Base-by-base conservation (phyloP, 1,140 invertebrate species). In the Orius insidiosus region DNA sequence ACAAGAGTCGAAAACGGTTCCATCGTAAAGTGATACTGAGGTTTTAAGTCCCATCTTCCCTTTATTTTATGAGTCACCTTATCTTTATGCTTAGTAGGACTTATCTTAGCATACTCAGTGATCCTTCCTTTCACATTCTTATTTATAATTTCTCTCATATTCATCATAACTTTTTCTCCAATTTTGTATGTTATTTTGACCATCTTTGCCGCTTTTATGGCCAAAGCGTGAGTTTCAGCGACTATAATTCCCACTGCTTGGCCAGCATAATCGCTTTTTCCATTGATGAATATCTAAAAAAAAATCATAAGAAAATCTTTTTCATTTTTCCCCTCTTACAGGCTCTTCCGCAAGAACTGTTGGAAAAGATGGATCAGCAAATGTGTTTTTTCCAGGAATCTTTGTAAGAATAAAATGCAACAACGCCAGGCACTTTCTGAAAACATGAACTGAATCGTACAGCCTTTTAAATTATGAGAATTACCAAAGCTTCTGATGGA, bases 371-470 rank as follows among this genome's bases (percentile, higher is more conserved):
- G 34, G 32, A 38, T 19, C 18, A 39, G 48, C 38, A 44, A 56
- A 77, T 5, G 59, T 55, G 58, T 85, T 85, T 35, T 62, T 63
- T 0, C 82, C 83, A 1, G 81, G 80, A 24, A 88, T 87, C 82
- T 54, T 75, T 74, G 1, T 76, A 75, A 5, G 70, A 68, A 49
- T 74, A 72, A 55, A 83, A 82, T 0, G 69, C 72, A 2, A 80
- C 52, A 2, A 88, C 78, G 3, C 82, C 85, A 41, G 70, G 63
- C 45, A 77, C 59, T 54, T 69, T 66, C 64, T 75, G 54, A 49
- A 69, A 69, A 24, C 15, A 31, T n/a, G n/a, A n/a, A n/a, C n/a
- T 2, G 4, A 30, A 45, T 7, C 10, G 8, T 34, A 7, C 11
- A 34, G n/a, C 33, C 13, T 1, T 34, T 45, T 34, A 39, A 45